phyloP scores from a whole-genome alignment of 35 echinoderm and acorn worm genomes.

The Hemicentrotus pulcherrimus region DNA sequence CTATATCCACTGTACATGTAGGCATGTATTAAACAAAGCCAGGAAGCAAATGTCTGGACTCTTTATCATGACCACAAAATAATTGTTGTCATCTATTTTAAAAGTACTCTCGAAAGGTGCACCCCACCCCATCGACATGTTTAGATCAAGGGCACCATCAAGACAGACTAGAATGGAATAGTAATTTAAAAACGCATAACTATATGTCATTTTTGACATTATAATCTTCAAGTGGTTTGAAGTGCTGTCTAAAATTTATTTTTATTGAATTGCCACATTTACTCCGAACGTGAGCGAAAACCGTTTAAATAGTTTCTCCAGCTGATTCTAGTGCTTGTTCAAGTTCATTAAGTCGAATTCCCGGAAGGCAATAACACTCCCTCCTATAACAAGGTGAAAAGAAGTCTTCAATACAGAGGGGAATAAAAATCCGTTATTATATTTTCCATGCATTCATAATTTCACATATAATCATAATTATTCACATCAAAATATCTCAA shows the following conservation, averaged over 20 bases:
- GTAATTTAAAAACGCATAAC: not conserved
- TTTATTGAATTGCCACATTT: not conserved
- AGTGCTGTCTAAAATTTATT: not conserved
- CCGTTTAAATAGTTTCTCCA: not conserved
- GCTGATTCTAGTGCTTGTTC: not conserved
- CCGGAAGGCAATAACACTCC: not conserved
- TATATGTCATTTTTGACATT: not conserved
- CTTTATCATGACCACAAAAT: no score
- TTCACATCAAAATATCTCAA: not conserved
- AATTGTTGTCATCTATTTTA: no score
- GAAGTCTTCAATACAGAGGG: not conserved
- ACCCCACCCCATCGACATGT: no score
- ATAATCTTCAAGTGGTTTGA: not conserved
- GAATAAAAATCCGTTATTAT: not conserved
- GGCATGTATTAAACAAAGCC: no score
- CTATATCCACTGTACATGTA: no score
- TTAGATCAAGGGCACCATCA: not conserved
- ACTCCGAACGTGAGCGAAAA: not conserved
- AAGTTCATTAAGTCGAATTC: not conserved
- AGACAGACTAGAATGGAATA: not conserved
- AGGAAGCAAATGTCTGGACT: no score
- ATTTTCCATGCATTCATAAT: not conserved
- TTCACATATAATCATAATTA: not conserved
- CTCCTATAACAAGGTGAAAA: not conserved
- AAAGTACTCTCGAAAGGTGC: no score